Conservation (phyloP, 2,797 vertebrate species). For the Microcaecilia unicolor region DNA sequence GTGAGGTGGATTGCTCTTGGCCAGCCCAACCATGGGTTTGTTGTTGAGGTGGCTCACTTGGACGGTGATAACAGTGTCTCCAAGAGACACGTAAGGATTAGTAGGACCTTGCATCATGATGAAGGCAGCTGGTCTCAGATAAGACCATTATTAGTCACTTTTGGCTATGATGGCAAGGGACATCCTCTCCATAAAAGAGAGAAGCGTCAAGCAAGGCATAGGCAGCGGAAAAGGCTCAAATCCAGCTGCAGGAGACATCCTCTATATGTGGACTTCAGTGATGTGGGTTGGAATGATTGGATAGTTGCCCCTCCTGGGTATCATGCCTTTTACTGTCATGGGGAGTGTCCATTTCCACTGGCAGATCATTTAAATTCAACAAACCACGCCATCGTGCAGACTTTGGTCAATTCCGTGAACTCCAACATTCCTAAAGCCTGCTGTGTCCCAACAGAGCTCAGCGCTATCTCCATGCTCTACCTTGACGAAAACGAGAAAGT, state of each 20-base stretch:
- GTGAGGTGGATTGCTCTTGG: constrained; percentile 82
- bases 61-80: constrained; percentile 52
- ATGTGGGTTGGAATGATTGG: constrained; percentile 98
- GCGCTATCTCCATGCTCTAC: constrained; percentile 95
- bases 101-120: constrained; percentile 85
- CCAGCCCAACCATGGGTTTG: constrained; percentile 84
- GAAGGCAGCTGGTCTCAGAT: constrained; percentile 84
- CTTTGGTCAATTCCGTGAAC: constrained; percentile 97
- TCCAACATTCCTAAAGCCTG: constrained; percentile 94
- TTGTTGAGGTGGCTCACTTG: constrained; percentile 88
- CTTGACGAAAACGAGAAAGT: constrained; percentile 97
- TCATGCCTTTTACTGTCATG: constrained; percentile 94
- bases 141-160: constrained; percentile 89
- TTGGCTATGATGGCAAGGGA: constrained; percentile 87
- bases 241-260: constrained; percentile 88
- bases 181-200: constrained; percentile 83
- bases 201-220: constrained; percentile 80
- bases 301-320: constrained; percentile 96
- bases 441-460: constrained; percentile 95
- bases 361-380: constrained; percentile 97
- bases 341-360: constrained; percentile 93
- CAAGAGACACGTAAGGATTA: constrained; percentile 85
- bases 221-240: constrained; percentile 82
- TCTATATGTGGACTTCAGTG: constrained; percentile 96
- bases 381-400: constrained; percentile 97